Evolutionary conservation across 92 coral and sea anemone genomes (phyloP).

Genomic region (Porites lobata): DNA sequence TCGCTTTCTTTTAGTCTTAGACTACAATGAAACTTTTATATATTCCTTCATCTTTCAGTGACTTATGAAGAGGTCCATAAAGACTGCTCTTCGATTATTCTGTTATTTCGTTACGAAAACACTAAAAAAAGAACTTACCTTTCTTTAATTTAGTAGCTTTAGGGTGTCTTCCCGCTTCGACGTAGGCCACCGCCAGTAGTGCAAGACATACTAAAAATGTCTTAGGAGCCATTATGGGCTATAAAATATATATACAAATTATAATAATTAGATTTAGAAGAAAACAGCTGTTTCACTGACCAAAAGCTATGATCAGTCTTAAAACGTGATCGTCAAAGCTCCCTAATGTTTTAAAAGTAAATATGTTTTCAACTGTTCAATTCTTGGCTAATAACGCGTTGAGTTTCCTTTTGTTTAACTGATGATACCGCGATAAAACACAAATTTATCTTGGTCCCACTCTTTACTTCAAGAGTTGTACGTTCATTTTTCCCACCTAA

Average conservation of each 20-base stretch:
- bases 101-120: background rate
- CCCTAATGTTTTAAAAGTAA: background rate
- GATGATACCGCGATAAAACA: background rate
- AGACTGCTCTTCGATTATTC: background rate
- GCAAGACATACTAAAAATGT: conserved; percentile 67
- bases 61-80: background rate
- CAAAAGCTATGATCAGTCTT: conserved; percentile 1
- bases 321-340: background rate
- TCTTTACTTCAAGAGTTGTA: background rate
- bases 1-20: background rate
- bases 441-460: background rate
- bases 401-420: background rate
- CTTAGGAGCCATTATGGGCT: conserved; percentile 92
- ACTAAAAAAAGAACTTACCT: conserved; percentile 45
- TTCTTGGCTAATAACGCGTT: conserved; percentile 4
- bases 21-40: background rate
- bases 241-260: background rate
- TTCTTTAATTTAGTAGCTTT: conserved; percentile 74
- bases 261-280: background rate
- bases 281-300: background rate
- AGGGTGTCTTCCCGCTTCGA: conserved; percentile 80
- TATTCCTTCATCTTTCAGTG: background rate
- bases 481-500: background rate
- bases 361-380: background rate
- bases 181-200: conserved; percentile 68